phyloP scores from a whole-genome alignment of 2,113 vertebrate genomes.

The Tympanuchus pallidicinctus region DNA sequence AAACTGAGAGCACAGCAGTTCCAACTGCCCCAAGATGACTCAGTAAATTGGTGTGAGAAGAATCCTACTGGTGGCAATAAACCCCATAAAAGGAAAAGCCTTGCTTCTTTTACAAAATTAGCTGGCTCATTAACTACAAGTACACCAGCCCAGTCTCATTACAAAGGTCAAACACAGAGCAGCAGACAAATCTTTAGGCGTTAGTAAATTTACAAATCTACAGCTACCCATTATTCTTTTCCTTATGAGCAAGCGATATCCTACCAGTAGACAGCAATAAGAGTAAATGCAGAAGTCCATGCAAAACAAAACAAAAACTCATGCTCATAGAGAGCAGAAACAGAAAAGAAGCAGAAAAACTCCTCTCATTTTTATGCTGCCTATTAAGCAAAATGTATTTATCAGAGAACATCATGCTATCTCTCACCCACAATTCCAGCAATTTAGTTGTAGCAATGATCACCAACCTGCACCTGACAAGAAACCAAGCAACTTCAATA shows the following conservation, averaged over 20 bases:
- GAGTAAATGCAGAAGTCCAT: background rate
- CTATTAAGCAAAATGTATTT: accelerated
- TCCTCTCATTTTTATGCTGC: background rate
- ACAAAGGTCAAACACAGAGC: slow-evolving; percentile 13
- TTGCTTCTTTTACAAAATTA: slow-evolving; percentile 41
- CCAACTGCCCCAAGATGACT: background rate
- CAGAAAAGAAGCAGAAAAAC: background rate
- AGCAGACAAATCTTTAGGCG: slow-evolving; percentile 2
- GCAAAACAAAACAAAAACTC: background rate
- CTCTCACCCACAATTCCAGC: accelerated
- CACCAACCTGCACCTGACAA: background rate
- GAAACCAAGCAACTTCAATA: background rate
- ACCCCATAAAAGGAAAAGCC: slow-evolving; percentile 7
- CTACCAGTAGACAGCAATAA: background rate
- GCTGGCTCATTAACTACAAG: slow-evolving; percentile 35
- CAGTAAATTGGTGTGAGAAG: background rate
- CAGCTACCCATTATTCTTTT: background rate
- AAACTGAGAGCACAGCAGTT: background rate
- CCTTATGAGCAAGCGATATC: background rate
- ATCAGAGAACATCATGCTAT: background rate
- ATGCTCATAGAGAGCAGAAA: background rate
- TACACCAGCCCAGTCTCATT: background rate
- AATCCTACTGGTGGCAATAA: slow-evolving; percentile 47
- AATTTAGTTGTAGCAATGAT: background rate
- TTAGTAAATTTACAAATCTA: background rate